Percentiles rank a stretch among this genome's conserved stretches.
Evolutionary conservation across 2,113 vertebrate species (phyloP).

Genomic region (Albula glossodonta): DNA sequence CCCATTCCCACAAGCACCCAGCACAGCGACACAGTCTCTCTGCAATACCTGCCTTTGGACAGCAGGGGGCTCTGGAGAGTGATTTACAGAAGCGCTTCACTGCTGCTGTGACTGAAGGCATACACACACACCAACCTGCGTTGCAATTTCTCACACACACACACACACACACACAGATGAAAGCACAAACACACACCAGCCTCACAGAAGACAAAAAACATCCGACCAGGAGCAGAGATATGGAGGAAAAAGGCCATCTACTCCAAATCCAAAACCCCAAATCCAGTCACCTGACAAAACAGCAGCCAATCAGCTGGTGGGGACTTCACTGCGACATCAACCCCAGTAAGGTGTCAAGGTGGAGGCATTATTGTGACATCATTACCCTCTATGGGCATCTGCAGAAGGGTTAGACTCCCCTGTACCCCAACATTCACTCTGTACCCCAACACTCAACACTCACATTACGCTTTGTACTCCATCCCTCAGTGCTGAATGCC

Average conservation of each 20-base stretch:
- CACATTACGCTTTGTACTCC: background rate
- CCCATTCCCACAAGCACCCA: too few relatives aligned
- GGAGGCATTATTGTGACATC: slow-evolving; percentile 48
- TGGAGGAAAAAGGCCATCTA: background rate
- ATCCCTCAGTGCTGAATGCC: background rate
- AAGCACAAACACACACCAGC: too few relatives aligned
- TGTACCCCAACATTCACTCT: slow-evolving; percentile 1
- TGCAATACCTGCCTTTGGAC: slow-evolving; percentile 37
- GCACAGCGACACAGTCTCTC: background rate
- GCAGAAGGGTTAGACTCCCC: slow-evolving; percentile 38
- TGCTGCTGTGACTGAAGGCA: background rate
- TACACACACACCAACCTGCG: background rate
- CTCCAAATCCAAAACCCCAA: background rate
- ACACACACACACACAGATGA: background rate
- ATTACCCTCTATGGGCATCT: slow-evolving; percentile 30
- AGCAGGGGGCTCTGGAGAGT: slow-evolving; percentile 52
- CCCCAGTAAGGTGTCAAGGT: slow-evolving; percentile 14
- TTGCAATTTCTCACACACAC: background rate
- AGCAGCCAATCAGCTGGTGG: slow-evolving; percentile 35
- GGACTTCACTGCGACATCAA: slow-evolving; percentile 42
- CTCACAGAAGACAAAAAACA: background rate
- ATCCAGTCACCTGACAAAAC: slow-evolving; percentile 10
- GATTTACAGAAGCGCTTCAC: background rate
- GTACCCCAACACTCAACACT: background rate
- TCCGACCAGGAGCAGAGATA: too few relatives aligned